Base-by-base conservation (phyloP, 2,888 invertebrate genomes). In the Phrixothrix hirtus region DNA sequence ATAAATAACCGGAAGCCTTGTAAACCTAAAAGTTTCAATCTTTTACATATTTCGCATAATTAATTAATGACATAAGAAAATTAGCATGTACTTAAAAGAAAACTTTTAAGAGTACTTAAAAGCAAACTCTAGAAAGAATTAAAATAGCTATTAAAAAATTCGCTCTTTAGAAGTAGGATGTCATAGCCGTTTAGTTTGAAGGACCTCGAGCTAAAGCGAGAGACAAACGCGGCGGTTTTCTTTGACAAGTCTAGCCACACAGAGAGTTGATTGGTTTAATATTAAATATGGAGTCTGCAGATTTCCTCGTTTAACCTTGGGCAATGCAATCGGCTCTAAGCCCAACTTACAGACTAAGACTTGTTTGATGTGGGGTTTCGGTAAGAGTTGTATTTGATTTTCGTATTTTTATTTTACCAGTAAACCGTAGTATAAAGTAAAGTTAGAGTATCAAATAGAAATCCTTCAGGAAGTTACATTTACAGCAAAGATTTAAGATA, bases 261-360 rank as follows among this genome's bases (percentile, higher is more conserved):
- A 36, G 50, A 55, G 51, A 59, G 57, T 60, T 60, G 62, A 64
- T 62, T 64, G 63, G 61, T 62, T 63, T 64, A 60, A 61, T 61
- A 64, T 63, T 63, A 62, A 64, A 63, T 62, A 61, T 62, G 62
- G 56, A 59, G 57, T 43, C 50, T 55, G 42, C 44, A 42, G 50
- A 50, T 50, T 42, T 50, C 31, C 21, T 29, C 14, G 31, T 31
- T 37, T 32, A 34, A 37, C 55, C 50, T 29, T 11, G 12, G 37
- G 55, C 50, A 17, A 55, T 27, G 41, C 46, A 43, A 46, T 50
- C 46, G 26, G 55, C 37, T 45, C 35, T 32, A 43, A 54, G 49
- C 48, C 41, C 46, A 42, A 46, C 52, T 41, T 44, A 36, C 41
- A 46, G 37, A 32, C 32, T 30, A 35, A 50, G 50, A 41, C 46